Evolutionary conservation across 1,140 invertebrate species (phyloP).

Genomic region (Hirudo medicinalis): DNA sequence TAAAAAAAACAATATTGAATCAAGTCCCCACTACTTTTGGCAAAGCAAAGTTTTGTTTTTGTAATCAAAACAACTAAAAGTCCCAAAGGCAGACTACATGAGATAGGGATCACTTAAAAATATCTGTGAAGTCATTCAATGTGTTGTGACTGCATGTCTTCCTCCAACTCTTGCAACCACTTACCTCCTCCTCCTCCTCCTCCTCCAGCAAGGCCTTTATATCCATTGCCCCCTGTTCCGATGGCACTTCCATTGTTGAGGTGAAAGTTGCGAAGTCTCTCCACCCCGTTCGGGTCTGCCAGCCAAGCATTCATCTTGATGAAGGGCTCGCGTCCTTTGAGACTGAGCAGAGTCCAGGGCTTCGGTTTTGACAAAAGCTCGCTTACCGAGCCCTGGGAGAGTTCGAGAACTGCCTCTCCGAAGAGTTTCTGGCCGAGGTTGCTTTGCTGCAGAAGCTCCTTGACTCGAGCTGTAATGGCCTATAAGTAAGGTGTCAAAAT

Average conservation of each 20-base stretch:
- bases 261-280: constrained; percentile 49
- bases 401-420: constrained; percentile 86
- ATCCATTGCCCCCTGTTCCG: not conserved
- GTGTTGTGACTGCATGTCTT: too few species aligned
- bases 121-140: too few species aligned
- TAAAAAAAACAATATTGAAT: too few species aligned
- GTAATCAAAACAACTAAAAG: too few species aligned
- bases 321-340: constrained; percentile 93
- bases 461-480: constrained; percentile 88
- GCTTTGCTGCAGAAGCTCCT: constrained; percentile 85
- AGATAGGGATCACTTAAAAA: too few species aligned
- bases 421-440: constrained; percentile 98
- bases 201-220: not conserved
- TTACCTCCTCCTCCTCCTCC: not conserved
- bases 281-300: constrained; percentile 81
- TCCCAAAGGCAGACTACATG: too few species aligned
- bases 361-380: constrained; percentile 93
- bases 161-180: not conserved
- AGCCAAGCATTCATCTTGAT: constrained; percentile 96
- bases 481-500: constrained; percentile 58
- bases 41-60: too few species aligned
- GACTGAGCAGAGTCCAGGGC: constrained; percentile 96
- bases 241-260: constrained; percentile 37
- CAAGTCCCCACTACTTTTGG: too few species aligned
- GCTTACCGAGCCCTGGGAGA: constrained; percentile 94